Conservation (phyloP, 2,113 vertebrate genomes). For the Forbesichthys agassizii region DNA sequence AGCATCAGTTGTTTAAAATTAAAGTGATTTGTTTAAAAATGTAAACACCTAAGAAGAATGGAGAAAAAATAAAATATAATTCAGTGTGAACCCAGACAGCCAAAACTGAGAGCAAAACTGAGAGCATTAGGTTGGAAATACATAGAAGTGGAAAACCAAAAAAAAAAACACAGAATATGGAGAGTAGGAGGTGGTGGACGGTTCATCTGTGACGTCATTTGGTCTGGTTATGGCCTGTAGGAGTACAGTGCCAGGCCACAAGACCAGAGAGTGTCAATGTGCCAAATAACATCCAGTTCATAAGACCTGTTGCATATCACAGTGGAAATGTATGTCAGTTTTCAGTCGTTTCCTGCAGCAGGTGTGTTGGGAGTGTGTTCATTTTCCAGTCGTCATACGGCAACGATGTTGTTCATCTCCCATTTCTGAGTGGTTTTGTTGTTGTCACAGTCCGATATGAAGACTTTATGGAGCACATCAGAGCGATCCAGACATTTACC, state of each 20-base stretch:
- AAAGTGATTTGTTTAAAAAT: constrained; percentile 10
- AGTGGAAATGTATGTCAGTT: constrained; percentile 73
- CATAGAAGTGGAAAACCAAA: not conserved
- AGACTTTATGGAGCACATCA: constrained; percentile 92
- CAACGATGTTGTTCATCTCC: constrained; percentile 98
- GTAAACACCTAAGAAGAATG: constrained; percentile 46
- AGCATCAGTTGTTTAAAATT: not conserved
- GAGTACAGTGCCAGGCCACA: no score
- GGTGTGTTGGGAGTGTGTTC: not conserved
- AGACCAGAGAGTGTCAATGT: no score
- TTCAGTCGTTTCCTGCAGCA: constrained; percentile 54
- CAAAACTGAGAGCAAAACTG: constrained; percentile 4
- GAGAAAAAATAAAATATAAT: constrained; percentile 7
- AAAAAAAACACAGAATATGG: not conserved
- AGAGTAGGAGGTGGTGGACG: not conserved
- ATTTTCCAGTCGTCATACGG: constrained; percentile 80
- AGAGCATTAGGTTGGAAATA: not conserved
- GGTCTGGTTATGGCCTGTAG: not conserved
- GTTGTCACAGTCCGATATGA: constrained; percentile 89
- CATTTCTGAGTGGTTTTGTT: constrained; percentile 91
- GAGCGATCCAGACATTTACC: constrained; percentile 96
- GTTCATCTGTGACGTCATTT: not conserved
- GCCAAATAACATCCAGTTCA: no score
- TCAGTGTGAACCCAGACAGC: constrained; percentile 19
- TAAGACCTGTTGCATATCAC: no score